phyloP scores from a whole-genome alignment of 2,113 vertebrate genomes.

The Benthochromis sp. region DNA sequence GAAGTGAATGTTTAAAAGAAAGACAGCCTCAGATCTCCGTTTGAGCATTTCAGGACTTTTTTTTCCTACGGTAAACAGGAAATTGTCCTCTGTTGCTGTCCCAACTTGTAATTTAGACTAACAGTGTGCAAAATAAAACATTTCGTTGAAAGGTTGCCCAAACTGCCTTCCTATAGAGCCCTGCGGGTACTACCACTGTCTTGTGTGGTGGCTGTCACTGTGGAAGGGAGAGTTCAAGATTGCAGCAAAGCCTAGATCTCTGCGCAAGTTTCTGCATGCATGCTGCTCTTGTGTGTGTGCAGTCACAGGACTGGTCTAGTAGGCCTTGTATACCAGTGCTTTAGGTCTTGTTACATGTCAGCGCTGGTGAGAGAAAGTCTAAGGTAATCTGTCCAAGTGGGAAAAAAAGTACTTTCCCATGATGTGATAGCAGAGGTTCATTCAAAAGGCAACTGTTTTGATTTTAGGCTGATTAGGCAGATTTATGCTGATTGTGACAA shows the following conservation, averaged over 20 bases:
- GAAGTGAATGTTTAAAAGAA: not conserved
- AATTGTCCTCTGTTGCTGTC: not conserved
- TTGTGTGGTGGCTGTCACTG: not conserved
- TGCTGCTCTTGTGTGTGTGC: conserved; percentile 3
- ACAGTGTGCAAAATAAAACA: not conserved
- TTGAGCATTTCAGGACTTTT: not conserved
- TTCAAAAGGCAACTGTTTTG: not conserved
- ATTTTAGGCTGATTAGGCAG: not conserved
- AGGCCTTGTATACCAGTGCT: conserved; percentile 41
- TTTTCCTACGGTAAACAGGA: not conserved
- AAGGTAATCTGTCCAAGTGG: conserved; percentile 40
- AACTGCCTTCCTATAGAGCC: not conserved
- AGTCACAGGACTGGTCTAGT: not conserved
- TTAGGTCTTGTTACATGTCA: conserved; percentile 47
- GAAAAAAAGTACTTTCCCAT: conserved; percentile 59
- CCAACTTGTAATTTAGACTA: not conserved
- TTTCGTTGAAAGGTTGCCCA: not conserved
- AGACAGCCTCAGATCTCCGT: not conserved
- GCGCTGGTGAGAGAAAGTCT: conserved; percentile 41
- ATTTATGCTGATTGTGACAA: not conserved
- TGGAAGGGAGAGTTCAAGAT: conserved; percentile 59
- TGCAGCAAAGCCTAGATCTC: conserved; percentile 27
- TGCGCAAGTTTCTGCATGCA: conserved; percentile 54
- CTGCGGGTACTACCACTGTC: not conserved
- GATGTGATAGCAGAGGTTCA: conserved; percentile 1